phyloP scores from a whole-genome alignment of 2,113 vertebrate species.

The Cepphus grylle region DNA sequence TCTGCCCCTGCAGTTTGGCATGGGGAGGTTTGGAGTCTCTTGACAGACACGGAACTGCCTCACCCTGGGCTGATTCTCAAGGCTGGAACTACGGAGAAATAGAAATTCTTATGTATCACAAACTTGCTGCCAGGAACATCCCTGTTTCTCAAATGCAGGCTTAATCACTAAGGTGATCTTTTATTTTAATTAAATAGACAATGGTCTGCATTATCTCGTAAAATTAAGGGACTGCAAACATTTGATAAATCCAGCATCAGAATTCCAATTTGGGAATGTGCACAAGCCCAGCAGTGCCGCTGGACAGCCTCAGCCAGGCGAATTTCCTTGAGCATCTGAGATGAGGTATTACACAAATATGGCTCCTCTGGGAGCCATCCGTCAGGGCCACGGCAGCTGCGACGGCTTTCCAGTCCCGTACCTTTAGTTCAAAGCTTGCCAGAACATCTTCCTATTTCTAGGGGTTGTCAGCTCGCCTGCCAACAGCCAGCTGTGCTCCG shows the following conservation, averaged over 20 bases:
- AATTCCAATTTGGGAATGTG: neutral
- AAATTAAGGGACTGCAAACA: neutral
- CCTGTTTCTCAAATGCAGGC: neutral
- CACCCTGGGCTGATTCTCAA: neutral
- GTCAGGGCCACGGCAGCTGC: conserved; percentile 18
- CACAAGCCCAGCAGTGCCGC: neutral
- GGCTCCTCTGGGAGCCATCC: conserved; percentile 43
- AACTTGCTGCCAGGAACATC: neutral
- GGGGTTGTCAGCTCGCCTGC: conserved; percentile 28
- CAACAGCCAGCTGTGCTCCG: conserved; percentile 35
- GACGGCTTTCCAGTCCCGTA: conserved; percentile 28
- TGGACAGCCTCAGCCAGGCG: neutral
- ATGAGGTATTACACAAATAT: conserved; percentile 31
- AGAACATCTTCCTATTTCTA: conserved; percentile 55
- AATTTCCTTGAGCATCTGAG: conserved; percentile 30
- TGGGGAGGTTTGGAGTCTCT: neutral
- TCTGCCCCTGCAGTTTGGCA: neutral
- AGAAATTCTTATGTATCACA: neutral
- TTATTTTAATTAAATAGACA: conserved; percentile 15
- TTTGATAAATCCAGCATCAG: neutral
- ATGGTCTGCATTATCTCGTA: neutral
- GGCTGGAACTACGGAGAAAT: neutral
- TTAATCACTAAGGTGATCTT: conserved; percentile 1
- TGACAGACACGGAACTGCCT: neutral
- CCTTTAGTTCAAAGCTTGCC: conserved; percentile 59